Conservation (phyloP, 2,888 invertebrate species). For the Chrysomela aeneicollis region DNA sequence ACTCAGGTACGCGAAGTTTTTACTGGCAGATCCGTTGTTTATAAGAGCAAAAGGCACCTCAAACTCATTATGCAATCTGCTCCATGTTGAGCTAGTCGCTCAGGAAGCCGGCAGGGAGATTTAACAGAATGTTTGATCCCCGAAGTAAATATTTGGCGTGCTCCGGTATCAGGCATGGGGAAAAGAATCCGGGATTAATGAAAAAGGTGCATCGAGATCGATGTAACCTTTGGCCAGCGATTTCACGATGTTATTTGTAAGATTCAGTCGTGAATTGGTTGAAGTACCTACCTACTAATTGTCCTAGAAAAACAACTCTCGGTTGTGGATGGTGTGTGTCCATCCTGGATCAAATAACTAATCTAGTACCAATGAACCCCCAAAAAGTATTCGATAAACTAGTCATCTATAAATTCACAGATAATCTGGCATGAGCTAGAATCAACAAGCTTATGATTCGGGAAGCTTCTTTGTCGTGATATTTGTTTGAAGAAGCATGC, state of each 20-base stretch:
- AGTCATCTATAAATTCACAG: too few species aligned
- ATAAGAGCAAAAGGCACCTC: slow-evolving; percentile 40
- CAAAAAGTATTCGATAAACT: too few species aligned
- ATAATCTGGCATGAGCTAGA: too few species aligned
- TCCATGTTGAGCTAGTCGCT: slow-evolving; percentile 34
- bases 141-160: slow-evolving; percentile 46
- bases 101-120: slow-evolving; percentile 39
- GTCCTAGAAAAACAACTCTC: too few species aligned
- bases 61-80: slow-evolving; percentile 46
- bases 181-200: slow-evolving; percentile 40
- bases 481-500: too few species aligned
- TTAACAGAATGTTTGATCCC: slow-evolving; percentile 58
- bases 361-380: too few species aligned
- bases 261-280: slow-evolving; percentile 26
- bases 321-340: too few species aligned
- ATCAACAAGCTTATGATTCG: too few species aligned
- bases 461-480: too few species aligned
- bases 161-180: slow-evolving; percentile 49
- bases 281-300: too few species aligned
- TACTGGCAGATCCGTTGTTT: slow-evolving; percentile 33
- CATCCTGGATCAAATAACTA: too few species aligned
- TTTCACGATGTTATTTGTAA: slow-evolving; percentile 15
- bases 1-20: slow-evolving; percentile 22
- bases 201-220: slow-evolving; percentile 36
- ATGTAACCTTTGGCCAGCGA: slow-evolving; percentile 23